A percentile compares a stretch with the other conserved stretches of the same genome.
These are phyloP conservation scores for Chaetogeoica ovagalla DNA, from an alignment of 2,888 invertebrate genomes.

Conservation along the genomic window DNA sequence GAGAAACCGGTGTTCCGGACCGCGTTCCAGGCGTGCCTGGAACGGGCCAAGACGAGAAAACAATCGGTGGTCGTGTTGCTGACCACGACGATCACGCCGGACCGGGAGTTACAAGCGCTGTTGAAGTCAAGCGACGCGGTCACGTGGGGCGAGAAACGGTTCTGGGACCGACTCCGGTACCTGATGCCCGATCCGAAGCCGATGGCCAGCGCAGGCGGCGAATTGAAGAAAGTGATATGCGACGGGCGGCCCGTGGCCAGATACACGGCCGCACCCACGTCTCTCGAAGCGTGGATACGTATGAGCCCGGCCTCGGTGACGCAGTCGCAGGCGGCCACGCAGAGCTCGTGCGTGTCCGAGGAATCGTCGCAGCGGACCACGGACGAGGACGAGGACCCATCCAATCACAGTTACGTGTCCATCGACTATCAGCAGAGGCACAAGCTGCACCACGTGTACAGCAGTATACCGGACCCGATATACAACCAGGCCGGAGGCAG, in stretches of 20 bases:
- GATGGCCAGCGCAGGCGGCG: constrained; percentile 60
- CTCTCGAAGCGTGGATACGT: constrained; percentile 66
- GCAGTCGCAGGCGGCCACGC: constrained; percentile 55
- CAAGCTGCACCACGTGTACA: constrained; percentile 57
- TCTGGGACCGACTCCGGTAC: constrained; percentile 81
- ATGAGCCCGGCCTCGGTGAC: constrained; percentile 59
- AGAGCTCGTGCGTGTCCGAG: constrained; percentile 58
- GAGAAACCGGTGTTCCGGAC: constrained; percentile 75
- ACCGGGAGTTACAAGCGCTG: constrained; percentile 69
- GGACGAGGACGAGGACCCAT: constrained; percentile 66
- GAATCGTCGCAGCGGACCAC: constrained; percentile 62
- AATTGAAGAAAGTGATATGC: constrained; percentile 62
- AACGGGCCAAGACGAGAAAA: constrained; percentile 65
- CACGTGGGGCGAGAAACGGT: constrained; percentile 76
- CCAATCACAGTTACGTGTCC: constrained; percentile 71
- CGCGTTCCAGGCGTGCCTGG: constrained; percentile 76
- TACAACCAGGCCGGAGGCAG: constrained; percentile 56
- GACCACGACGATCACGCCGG: constrained; percentile 68
- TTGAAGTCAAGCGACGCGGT: constrained; percentile 65
- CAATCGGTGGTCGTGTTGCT: constrained; percentile 63
- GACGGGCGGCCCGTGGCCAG: constrained; percentile 64
- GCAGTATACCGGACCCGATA: constrained; percentile 58
- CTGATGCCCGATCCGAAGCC: constrained; percentile 73
- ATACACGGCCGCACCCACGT: constrained; percentile 75
- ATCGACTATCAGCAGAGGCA: constrained; percentile 62